phyloP scores from a whole-genome alignment of 2,888 invertebrate genomes.

The Andrena praecox region DNA sequence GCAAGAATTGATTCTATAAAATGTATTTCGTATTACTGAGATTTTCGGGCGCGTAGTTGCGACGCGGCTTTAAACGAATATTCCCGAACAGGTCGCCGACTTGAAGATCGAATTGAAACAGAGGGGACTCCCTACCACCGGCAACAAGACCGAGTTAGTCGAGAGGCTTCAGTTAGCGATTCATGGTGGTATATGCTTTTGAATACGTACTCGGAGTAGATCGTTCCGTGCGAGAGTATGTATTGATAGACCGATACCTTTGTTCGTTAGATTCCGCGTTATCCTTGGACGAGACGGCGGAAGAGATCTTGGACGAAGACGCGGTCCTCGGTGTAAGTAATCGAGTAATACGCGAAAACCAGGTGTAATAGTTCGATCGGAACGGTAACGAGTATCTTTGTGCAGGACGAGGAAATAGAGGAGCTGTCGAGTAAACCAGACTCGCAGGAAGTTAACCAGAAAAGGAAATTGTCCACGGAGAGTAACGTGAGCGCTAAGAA shows the following conservation, averaged over 20 bases:
- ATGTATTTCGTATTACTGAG: not conserved
- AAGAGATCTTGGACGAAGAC: conserved; percentile 86
- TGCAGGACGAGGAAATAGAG: conserved; percentile 83
- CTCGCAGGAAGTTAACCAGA: conserved; percentile 78
- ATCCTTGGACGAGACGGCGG: conserved; percentile 86
- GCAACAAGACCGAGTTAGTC: conserved; percentile 93
- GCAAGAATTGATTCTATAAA: not conserved
- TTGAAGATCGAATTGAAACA: conserved; percentile 93
- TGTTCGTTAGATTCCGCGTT: conserved; percentile 80
- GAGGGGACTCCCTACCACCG: conserved; percentile 90
- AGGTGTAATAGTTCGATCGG: too few species aligned
- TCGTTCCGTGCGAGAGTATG: not conserved
- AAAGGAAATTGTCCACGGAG: conserved; percentile 81
- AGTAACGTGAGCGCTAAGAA: conserved; percentile 86
- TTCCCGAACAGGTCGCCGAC: conserved; percentile 90
- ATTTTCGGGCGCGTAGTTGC: not conserved
- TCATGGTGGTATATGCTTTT: conserved; percentile 81
- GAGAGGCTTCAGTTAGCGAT: conserved; percentile 90
- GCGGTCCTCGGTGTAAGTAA: conserved; percentile 86
- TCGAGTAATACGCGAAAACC: too few species aligned
- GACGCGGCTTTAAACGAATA: not conserved
- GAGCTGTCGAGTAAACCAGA: conserved; percentile 81
- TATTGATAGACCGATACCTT: conserved; percentile 38
- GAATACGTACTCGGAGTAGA: not conserved
- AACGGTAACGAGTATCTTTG: not conserved